These are phyloP conservation scores for Heliconius ismenius DNA, from an alignment of 2,888 invertebrate species.

Conservation along the genomic window DNA sequence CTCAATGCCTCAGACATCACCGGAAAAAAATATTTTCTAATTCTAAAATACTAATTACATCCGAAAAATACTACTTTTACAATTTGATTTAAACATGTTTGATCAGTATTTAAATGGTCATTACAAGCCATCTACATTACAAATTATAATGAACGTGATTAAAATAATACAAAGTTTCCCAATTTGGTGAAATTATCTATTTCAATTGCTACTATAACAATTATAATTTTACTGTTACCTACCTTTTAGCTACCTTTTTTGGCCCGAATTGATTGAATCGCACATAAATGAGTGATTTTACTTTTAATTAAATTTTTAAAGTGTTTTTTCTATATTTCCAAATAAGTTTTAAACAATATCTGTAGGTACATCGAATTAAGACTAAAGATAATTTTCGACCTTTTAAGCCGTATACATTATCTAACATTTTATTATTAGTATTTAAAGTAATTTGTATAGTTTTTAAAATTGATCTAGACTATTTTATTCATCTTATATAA, in stretches of 20 bases:
- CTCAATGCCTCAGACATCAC: too few relatives aligned
- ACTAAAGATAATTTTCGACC: too few relatives aligned
- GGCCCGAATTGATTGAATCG: background rate
- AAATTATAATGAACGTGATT: constrained; percentile 23
- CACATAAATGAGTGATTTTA: too few relatives aligned
- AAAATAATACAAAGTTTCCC: constrained; percentile 7
- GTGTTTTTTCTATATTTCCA: too few relatives aligned
- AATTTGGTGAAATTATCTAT: constrained; percentile 13
- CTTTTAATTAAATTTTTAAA: too few relatives aligned
- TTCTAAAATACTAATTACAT: background rate
- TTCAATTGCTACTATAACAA: background rate
- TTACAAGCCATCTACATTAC: constrained; percentile 9
- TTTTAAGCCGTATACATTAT: too few relatives aligned
- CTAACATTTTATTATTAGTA: too few relatives aligned
- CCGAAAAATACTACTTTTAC: background rate
- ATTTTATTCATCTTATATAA: background rate
- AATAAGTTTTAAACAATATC: too few relatives aligned
- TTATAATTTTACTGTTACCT: background rate
- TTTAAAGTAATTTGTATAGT: background rate
- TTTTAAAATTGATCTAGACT: background rate
- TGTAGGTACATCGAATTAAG: too few relatives aligned
- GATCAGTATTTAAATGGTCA: background rate
- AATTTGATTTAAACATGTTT: background rate
- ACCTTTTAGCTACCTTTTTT: background rate
- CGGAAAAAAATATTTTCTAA: too few relatives aligned